A percentile compares a stretch with the other conserved stretches of the same genome.
These are phyloP conservation scores for Poecilia velifera DNA, from an alignment of 2,797 vertebrate genomes.

Conservation along the genomic window DNA sequence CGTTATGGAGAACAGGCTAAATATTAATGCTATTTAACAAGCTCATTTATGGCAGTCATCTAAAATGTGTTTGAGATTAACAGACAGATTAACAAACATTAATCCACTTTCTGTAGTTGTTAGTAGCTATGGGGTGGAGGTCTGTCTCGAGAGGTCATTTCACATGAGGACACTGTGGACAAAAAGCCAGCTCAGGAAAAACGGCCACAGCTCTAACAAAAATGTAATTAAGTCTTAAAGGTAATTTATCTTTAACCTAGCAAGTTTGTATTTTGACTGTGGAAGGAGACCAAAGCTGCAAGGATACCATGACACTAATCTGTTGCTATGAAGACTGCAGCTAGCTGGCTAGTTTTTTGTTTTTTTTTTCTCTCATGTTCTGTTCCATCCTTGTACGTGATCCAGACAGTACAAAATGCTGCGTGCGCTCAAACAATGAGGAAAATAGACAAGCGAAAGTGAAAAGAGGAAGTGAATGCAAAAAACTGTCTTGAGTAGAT, in stretches of 20 bases:
- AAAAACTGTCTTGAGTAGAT: background rate
- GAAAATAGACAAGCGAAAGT: background rate
- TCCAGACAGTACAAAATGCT: background rate
- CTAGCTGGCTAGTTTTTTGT: too few relatives aligned
- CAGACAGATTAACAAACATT: background rate
- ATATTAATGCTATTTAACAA: background rate
- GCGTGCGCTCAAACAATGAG: background rate
- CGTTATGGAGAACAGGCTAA: background rate
- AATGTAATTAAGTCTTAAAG: background rate
- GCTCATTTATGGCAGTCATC: background rate
- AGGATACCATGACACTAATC: too few relatives aligned
- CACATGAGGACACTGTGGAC: background rate
- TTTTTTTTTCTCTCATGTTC: background rate
- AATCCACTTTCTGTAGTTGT: background rate
- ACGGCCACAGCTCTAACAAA: background rate
- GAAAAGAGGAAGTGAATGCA: background rate
- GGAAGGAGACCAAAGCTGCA: background rate
- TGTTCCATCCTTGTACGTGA: background rate
- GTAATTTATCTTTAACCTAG: background rate
- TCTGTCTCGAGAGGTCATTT: too few relatives aligned
- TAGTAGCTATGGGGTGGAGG: background rate
- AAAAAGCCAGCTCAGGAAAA: background rate
- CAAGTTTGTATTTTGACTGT: background rate
- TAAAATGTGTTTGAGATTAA: background rate
- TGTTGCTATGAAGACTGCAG: too few relatives aligned